phyloP scores from a whole-genome alignment of 2,888 invertebrate genomes.

The Xestia sexstrigata region DNA sequence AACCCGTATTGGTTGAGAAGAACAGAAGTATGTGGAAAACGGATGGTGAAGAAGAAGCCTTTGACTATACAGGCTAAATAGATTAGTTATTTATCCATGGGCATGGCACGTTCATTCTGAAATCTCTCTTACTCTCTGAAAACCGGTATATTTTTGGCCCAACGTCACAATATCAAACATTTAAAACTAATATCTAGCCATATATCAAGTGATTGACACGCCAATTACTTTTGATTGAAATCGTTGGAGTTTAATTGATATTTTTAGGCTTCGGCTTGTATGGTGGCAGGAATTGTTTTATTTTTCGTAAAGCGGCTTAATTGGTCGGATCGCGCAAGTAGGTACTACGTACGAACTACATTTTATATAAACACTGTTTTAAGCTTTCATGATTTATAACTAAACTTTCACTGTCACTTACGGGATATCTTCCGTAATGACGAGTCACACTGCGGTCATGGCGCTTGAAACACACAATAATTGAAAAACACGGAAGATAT shows the following conservation, averaged over 20 bases:
- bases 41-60: background rate
- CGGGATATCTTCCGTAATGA: no score
- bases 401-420: no score
- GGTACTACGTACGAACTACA: background rate
- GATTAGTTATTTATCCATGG: background rate
- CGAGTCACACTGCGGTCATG: no score
- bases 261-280: conserved; percentile 18
- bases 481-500: background rate
- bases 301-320: conserved; percentile 26
- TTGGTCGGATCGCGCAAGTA: conserved; percentile 8
- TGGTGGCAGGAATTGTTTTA: conserved; percentile 20
- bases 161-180: background rate
- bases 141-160: no score
- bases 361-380: no score
- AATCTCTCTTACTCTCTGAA: background rate
- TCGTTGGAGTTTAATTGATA: conserved; percentile 36
- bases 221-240: conserved; percentile 42
- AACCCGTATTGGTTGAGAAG: no score
- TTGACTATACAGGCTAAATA: no score
- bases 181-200: background rate
- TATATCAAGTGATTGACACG: conserved; percentile 18
- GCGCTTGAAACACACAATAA: no score
- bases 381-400: no score
- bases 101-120: background rate
- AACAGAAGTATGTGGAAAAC: background rate